Conservation (phyloP, 2,797 vertebrate genomes). For the Myotis myotis region DNA sequence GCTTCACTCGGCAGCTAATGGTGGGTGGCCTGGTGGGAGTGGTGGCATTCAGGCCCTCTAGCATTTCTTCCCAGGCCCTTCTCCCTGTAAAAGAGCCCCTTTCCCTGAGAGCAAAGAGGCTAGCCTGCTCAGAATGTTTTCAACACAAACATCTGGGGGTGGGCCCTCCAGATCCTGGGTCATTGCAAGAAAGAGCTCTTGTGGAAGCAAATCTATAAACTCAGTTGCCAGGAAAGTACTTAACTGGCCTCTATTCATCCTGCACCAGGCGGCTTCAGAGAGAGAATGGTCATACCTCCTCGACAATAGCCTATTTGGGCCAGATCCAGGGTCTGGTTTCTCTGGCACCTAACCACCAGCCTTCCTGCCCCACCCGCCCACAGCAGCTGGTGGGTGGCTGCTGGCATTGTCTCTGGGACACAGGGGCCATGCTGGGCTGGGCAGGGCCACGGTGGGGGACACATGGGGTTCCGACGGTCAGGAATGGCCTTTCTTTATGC, state of each 20-base stretch:
- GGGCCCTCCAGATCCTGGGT: background rate
- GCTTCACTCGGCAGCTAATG: background rate
- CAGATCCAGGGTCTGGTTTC: background rate
- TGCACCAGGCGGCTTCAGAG: background rate
- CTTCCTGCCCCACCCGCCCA: background rate
- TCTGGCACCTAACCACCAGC: background rate
- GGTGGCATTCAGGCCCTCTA: background rate
- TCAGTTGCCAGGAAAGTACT: slow-evolving; percentile 29
- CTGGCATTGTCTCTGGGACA: background rate
- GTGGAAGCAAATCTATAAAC: slow-evolving; percentile 50
- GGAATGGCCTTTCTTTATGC: background rate
- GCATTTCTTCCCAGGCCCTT: background rate
- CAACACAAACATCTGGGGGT: background rate
- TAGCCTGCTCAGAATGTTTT: background rate
- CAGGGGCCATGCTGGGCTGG: background rate
- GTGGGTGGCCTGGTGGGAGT: background rate
- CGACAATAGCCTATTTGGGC: background rate
- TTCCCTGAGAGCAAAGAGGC: background rate
- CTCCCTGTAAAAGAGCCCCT: background rate
- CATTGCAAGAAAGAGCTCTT: background rate
- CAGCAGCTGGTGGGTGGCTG: background rate
- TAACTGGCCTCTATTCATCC: background rate
- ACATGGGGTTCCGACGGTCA: background rate
- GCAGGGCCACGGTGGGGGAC: background rate
- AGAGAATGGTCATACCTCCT: background rate